Evolutionary conservation across 1,140 invertebrate genomes (phyloP), one percentile per base, ranked within the genome.

Genomic region (Drosophila trapezifrons): DNA sequence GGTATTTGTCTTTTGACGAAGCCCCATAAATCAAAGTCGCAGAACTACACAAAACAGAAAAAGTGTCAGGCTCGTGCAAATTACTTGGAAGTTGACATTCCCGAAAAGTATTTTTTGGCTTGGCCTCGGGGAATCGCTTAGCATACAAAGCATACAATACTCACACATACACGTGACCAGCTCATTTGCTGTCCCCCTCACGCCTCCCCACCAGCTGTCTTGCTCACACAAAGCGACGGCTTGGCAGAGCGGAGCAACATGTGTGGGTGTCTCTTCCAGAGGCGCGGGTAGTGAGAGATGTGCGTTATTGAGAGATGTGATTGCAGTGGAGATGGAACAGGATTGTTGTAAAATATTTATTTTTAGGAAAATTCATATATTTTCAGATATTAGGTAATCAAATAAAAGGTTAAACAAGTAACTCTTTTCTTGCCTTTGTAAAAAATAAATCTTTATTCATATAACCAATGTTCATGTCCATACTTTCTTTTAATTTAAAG

Each of bases 11-110:
- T 75, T 43, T 74, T 69, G 71, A 65, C 43, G 58, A 73, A 52
- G 55, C 13, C 17, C 66, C 54, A 86, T 86, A 86, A 86, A 86
- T 86, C 83, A 86, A 87, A 79, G 83, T 76, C 79, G 72, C 83
- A 77, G 70, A 86, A 86, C 83, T 86, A 86, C 83, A 87, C 79
- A 70, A 37, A 78, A 71, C 52, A 40, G 64, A 42, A 76, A 80
- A 86, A 89, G 84, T 87, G 82, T 83, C 76, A 77, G 83, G 81
- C 83, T 83, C 75, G 86, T 86, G 83, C 83, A 86, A 86, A 86
- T 87, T 86, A 86, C 83, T 86, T 87, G 83, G 83, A 86, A 86
- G 79, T 76, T 76, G 73, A 76, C 74, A 77, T 77, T 37, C 74
- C 65, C 69, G 58, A 70, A 51, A 43, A 51, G 32, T 42, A 76